Evolutionary conservation across 2,113 vertebrate genomes (phyloP).

Genomic region (Clinocottus analis): DNA sequence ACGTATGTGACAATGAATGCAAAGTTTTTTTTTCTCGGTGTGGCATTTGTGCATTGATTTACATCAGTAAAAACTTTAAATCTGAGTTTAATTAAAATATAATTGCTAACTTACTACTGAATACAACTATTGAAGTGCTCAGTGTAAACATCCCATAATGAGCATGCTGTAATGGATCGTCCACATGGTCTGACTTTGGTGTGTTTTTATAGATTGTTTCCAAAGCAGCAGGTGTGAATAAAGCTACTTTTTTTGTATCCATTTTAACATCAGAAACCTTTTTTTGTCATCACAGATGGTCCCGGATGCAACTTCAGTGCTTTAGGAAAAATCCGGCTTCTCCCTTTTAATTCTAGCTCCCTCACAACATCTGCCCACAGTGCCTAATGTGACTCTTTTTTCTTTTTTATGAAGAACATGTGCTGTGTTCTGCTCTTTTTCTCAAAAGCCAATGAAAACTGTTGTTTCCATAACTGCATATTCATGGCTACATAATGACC

Average conservation of each 20-base stretch:
- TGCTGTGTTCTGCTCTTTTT: background rate
- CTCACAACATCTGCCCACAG: conserved; percentile 22
- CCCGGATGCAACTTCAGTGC: conserved; percentile 1
- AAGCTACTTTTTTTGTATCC: background rate
- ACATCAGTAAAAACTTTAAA: conserved; percentile 11
- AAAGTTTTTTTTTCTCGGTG: background rate
- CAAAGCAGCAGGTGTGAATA: conserved; percentile 6
- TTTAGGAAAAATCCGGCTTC: background rate
- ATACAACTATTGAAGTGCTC: background rate
- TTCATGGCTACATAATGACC: background rate
- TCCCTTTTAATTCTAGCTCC: conserved; percentile 2
- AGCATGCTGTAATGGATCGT: conserved; percentile 8
- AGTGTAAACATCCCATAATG: background rate
- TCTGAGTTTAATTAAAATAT: conserved; percentile 25
- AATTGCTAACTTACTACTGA: conserved; percentile 14
- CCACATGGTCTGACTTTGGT: conserved; percentile 1
- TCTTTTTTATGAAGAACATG: too few species aligned
- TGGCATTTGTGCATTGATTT: conserved; percentile 10
- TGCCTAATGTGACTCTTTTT: background rate
- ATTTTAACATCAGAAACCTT: conserved; percentile 3
- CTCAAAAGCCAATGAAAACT: background rate
- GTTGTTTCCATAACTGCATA: background rate
- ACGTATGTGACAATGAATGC: background rate
- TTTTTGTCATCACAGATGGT: conserved; percentile 10
- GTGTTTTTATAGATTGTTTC: background rate